A percentile compares a stretch with the other conserved stretches of the same genome.
These are phyloP conservation scores for Malurus melanocephalus DNA, from an alignment of 2,113 vertebrate species.

Conservation along the genomic window DNA sequence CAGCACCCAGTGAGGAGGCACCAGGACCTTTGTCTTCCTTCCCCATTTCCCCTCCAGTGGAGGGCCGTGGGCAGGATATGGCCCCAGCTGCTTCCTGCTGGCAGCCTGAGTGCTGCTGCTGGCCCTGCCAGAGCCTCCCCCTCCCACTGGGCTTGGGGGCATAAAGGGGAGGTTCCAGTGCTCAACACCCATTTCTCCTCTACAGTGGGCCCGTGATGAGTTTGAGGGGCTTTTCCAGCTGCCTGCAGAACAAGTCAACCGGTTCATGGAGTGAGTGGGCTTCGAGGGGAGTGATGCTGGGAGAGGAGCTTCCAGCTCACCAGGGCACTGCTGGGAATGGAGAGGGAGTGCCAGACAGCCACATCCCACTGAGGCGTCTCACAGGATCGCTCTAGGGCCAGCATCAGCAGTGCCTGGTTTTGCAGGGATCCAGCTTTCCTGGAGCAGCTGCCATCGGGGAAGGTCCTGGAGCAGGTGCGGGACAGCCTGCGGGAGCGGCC, in stretches of 20 bases:
- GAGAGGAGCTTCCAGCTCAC: neutral
- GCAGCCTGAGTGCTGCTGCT: neutral
- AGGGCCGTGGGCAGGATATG: neutral
- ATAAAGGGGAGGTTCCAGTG: accelerated
- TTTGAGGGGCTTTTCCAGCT: conserved; percentile 65
- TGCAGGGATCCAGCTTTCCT: conserved; percentile 71
- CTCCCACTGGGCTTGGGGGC: neutral
- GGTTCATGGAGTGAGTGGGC: conserved; percentile 55
- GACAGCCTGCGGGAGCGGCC: conserved; percentile 66
- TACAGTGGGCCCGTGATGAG: conserved; percentile 58
- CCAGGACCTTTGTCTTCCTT: neutral
- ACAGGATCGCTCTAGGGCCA: accelerated
- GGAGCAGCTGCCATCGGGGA: conserved; percentile 9
- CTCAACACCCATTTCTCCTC: neutral
- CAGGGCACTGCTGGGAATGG: accelerated
- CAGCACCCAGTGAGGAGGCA: accelerated
- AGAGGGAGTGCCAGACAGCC: neutral
- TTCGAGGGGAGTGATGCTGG: accelerated
- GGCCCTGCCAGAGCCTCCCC: neutral
- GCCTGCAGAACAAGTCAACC: conserved; percentile 18
- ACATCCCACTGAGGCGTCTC: accelerated
- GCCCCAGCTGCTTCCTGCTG: conserved; percentile 47
- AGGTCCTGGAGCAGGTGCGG: conserved; percentile 68
- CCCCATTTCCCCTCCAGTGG: neutral
- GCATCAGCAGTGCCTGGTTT: neutral